phyloP scores from a whole-genome alignment of 2,888 invertebrate species.

The Embidobia sp. region DNA sequence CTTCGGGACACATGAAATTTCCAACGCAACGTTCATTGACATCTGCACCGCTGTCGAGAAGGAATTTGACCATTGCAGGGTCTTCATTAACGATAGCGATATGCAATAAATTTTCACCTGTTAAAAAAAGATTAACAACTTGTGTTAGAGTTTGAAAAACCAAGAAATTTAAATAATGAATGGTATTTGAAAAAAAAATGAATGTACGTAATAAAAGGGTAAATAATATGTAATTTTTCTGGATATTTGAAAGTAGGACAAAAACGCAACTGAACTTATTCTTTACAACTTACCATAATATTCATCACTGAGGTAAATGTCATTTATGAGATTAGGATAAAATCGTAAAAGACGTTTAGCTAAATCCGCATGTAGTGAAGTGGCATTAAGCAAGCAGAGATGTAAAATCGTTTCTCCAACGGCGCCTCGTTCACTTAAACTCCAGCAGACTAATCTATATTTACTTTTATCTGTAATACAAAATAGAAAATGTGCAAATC shows the following conservation, averaged over 20 bases:
- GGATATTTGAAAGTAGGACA: too few species aligned
- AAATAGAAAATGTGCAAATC: background rate
- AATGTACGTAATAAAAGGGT: too few species aligned
- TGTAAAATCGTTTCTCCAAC: conserved; percentile 98
- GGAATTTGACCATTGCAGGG: conserved; percentile 97
- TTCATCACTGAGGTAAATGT: conserved; percentile 97
- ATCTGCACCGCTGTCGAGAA: conserved; percentile 95
- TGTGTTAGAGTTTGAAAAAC: too few species aligned
- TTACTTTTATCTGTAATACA: conserved; percentile 76
- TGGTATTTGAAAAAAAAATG: too few species aligned
- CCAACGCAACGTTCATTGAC: conserved; percentile 97
- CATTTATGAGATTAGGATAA: conserved; percentile 97
- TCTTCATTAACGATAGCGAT: conserved; percentile 99
- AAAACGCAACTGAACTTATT: too few species aligned
- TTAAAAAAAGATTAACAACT: too few species aligned
- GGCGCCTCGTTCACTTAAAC: conserved; percentile 93
- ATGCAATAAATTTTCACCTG: conserved; percentile 96
- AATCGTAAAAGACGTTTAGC: conserved; percentile 94
- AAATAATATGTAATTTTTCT: too few species aligned
- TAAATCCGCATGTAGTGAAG: conserved; percentile 94
- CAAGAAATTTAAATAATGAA: too few species aligned
- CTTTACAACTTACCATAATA: conserved; percentile 99
- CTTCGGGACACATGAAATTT: conserved; percentile 98
- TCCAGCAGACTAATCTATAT: conserved; percentile 95
- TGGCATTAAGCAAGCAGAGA: conserved; percentile 94